Conservation (phyloP, 2,797 vertebrate species). For the Gallinago solitaria region DNA sequence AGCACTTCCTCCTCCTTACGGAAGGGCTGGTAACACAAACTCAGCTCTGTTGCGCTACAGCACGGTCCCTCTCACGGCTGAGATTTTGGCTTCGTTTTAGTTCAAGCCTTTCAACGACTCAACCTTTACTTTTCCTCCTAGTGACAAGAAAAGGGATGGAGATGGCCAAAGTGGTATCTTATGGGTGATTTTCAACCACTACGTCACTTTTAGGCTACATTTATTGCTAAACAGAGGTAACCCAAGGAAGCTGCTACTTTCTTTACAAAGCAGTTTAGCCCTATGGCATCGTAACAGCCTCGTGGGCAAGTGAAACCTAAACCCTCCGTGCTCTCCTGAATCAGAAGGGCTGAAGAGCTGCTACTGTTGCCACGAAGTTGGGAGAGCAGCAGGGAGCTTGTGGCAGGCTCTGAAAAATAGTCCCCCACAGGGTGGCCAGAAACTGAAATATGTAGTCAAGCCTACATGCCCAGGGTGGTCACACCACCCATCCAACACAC, state of each 20-base stretch:
- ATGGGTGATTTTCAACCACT: background rate
- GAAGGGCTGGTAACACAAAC: background rate
- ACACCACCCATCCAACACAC: rapidly evolving
- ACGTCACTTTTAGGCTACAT: background rate
- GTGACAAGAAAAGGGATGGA: background rate
- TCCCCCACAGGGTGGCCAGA: rapidly evolving
- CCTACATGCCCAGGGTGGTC: background rate
- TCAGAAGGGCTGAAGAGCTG: background rate
- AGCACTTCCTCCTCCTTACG: background rate
- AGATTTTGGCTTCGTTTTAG: background rate
- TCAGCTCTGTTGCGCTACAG: rapidly evolving
- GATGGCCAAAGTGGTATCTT: background rate
- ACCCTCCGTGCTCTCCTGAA: background rate
- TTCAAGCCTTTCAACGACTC: background rate
- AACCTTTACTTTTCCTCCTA: background rate
- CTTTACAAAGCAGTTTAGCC: background rate
- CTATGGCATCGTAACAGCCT: background rate
- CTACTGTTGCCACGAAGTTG: background rate
- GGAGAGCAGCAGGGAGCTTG: background rate
- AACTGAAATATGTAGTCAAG: background rate
- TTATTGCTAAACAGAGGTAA: background rate
- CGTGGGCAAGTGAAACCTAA: background rate
- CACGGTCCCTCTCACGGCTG: background rate
- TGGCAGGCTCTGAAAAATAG: background rate
- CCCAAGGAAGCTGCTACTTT: background rate